Conservation (phyloP, 1,140 invertebrate genomes). For the Drosophila tsacasi region DNA sequence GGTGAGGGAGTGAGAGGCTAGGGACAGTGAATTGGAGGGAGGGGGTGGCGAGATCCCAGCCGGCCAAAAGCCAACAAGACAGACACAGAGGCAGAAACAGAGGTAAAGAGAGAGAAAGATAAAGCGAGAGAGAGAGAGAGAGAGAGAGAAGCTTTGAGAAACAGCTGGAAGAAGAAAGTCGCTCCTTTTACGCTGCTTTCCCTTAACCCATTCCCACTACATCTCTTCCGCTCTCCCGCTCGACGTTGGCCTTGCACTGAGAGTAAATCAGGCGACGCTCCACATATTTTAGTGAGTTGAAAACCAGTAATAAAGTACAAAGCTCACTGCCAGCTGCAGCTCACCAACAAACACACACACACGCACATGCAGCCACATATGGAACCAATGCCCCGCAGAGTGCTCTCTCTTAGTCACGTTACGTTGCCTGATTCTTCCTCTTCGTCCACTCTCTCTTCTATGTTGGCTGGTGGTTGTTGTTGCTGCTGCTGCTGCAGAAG, state of each 20-base stretch:
- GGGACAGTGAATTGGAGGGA: background rate
- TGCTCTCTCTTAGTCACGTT: slow-evolving; percentile 28
- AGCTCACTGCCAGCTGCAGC: slow-evolving; percentile 71
- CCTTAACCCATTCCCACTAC: slow-evolving; percentile 1
- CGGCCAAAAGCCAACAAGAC: slow-evolving; percentile 9
- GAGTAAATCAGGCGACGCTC: slow-evolving; percentile 73
- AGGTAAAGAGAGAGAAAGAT: slow-evolving; percentile 3
- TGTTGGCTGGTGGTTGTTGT: slow-evolving; percentile 25
- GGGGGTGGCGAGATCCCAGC: slow-evolving; percentile 7
- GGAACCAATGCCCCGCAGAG: slow-evolving; percentile 3
- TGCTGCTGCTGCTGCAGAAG: slow-evolving; percentile 12
- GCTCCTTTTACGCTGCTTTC: slow-evolving; percentile 19
- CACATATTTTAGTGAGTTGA: slow-evolving; percentile 76
- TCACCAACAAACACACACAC: slow-evolving; percentile 21
- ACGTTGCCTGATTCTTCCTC: slow-evolving; percentile 10
- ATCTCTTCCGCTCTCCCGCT: background rate
- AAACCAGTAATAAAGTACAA: slow-evolving; percentile 80
- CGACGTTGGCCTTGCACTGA: slow-evolving; percentile 35
- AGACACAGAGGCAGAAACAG: slow-evolving; percentile 1
- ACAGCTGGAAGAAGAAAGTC: slow-evolving; percentile 60
- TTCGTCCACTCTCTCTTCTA: background rate
- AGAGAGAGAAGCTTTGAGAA: slow-evolving; percentile 33
- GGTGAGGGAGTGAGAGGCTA: slow-evolving; percentile 15
- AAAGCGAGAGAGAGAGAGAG: background rate
- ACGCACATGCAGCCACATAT: slow-evolving; percentile 23